Evolutionary conservation across 2,888 invertebrate species (phyloP), one percentile per base, ranked within the genome.

Genomic region (Torymus auratus): DNA sequence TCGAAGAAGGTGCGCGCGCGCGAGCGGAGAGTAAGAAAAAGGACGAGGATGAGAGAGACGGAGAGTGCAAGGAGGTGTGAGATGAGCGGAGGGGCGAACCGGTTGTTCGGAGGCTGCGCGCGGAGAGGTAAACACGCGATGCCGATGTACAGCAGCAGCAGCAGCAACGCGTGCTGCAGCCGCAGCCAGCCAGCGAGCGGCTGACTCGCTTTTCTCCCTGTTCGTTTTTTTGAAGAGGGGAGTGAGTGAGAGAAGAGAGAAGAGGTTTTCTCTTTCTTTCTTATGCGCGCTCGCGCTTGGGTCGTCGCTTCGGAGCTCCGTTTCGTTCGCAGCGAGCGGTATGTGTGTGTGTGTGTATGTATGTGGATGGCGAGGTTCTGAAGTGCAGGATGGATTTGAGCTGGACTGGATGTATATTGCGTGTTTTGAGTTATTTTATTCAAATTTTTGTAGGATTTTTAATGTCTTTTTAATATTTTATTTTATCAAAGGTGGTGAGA

Each of bases 101-200:
- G 81, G 81, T 81, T 81, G 61, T 55, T 61, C 58, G 28, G 28
- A 23, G 23, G 79, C 28, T 60, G 14, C 71, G 52, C 52, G 77
- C 14, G 58, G 7, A 28, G 76, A 89, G 86, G 89, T 89, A 89
- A 90, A 90, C 90, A 90, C 88, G 88, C 90, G 84, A 87, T 87
- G 88, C 87, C 88, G 89, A 90, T 89, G 90, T 89, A 87, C 67
- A 78, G 70, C 80, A 67, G 80, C 87, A 28, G 28, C 28, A 28
- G 28, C 28, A 28, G 28, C 28, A 28, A 28, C 85, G 83, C 52
- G 13, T 62, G 56, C 56, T 58, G 53, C 64, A 14, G 62, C 55
- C 20, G n/a, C n/a, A 20, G 20, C 20, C 20, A 20, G 20, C 20
- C 20, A 20, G 20, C 20, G 20, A 20, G 28, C 28, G 28, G 28